Percentiles rank a stretch among this genome's conserved stretches.
Conservation (phyloP, 2,113 vertebrate species). For the Ibidorhyncha struthersii region DNA sequence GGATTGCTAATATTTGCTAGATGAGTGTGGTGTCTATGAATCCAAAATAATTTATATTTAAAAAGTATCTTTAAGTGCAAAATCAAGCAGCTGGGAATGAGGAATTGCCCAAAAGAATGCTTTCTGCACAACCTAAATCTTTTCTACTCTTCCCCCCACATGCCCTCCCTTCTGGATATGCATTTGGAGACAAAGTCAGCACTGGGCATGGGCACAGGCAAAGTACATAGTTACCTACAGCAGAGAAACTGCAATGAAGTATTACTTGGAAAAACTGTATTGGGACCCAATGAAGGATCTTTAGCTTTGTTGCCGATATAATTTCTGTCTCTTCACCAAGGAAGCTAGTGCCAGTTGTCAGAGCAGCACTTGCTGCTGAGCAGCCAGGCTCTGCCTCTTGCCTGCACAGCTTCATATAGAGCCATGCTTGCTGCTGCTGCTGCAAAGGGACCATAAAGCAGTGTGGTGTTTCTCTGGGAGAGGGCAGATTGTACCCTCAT, state of each 20-base stretch:
- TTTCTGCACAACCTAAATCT: not conserved
- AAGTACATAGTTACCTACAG: accelerated
- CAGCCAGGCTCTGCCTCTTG: not conserved
- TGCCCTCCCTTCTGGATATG: not conserved
- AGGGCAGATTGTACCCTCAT: not conserved
- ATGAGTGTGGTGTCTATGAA: not conserved
- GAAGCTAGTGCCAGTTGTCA: not conserved
- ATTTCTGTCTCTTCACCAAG: not conserved
- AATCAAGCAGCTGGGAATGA: not conserved
- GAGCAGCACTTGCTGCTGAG: not conserved
- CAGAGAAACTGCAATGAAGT: not conserved
- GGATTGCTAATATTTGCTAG: not conserved
- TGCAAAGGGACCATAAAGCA: not conserved
- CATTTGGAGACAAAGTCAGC: not conserved
- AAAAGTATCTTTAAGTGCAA: not conserved
- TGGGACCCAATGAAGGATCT: not conserved
- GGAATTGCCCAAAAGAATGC: not conserved
- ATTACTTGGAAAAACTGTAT: not conserved
- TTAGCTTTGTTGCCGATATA: not conserved
- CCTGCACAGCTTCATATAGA: not conserved
- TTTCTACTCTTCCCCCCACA: not conserved
- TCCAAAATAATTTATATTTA: not conserved
- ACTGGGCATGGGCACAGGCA: accelerated
- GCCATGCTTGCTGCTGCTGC: not conserved
- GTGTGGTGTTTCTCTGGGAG: not conserved